Conservation (phyloP, 2,797 vertebrate species). For the Characodon lateralis region DNA sequence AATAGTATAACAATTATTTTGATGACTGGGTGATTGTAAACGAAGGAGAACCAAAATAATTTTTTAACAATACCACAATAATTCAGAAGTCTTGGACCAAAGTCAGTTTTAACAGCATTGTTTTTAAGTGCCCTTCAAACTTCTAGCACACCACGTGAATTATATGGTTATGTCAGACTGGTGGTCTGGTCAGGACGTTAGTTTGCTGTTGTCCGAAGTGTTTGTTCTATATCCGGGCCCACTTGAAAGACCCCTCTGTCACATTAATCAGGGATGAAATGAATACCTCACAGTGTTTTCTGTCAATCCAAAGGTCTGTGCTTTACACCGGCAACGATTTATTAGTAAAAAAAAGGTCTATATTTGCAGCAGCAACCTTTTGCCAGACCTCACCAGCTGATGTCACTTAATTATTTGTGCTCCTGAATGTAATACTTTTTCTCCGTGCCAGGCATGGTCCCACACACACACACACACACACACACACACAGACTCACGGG, state of each 20-base stretch:
- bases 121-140: constrained; percentile 20
- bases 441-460: constrained; percentile 80
- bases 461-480: constrained; percentile 63
- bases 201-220: constrained; percentile 63
- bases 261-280: constrained; percentile 80
- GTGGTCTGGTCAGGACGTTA: constrained; percentile 37
- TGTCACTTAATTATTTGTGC: constrained; percentile 89
- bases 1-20: neutral
- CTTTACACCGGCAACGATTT: constrained; percentile 69
- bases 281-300: constrained; percentile 73
- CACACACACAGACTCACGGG: constrained; percentile 24
- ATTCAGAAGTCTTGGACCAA: neutral
- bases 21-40: no score
- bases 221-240: constrained; percentile 80
- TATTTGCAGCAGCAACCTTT: constrained; percentile 85
- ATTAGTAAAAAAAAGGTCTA: constrained; percentile 76
- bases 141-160: constrained; percentile 8
- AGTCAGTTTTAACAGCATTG: neutral
- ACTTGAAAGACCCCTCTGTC: constrained; percentile 79
- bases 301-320: constrained; percentile 73
- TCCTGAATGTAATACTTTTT: constrained; percentile 86
- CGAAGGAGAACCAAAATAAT: no score
- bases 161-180: constrained; percentile 28
- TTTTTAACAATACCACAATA: neutral
- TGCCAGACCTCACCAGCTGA: constrained; percentile 79